A percentile compares a stretch with the other conserved stretches of the same genome.
Conservation (phyloP, 2,113 vertebrate species). For the Ammospiza nelsoni region DNA sequence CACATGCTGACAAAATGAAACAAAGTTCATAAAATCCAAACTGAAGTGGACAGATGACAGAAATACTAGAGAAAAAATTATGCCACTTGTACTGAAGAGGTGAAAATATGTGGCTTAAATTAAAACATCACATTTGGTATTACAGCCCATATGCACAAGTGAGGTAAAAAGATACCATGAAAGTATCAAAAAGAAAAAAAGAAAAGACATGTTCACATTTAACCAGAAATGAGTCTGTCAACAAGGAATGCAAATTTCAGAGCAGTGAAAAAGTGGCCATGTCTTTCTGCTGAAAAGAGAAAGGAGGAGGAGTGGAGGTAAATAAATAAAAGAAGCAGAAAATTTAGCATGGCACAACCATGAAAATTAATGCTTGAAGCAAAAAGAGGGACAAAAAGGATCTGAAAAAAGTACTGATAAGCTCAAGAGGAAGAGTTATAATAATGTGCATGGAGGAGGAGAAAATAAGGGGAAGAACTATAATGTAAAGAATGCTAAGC, state of each 20-base stretch:
- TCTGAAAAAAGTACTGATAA: conserved; percentile 24
- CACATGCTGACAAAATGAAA: background rate
- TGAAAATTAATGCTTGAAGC: conserved; percentile 34
- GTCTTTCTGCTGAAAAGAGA: conserved; percentile 1
- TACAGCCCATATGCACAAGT: fast-evolving
- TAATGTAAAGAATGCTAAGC: background rate
- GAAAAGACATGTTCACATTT: background rate
- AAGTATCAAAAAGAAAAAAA: background rate
- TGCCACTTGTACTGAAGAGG: background rate
- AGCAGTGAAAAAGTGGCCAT: background rate
- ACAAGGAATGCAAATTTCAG: background rate
- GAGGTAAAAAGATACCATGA: background rate
- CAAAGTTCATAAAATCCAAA: background rate
- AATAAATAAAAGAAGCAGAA: conserved; percentile 53
- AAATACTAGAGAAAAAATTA: background rate
- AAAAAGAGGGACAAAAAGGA: conserved; percentile 6
- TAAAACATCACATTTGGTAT: background rate
- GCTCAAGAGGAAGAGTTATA: background rate
- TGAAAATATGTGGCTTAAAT: background rate
- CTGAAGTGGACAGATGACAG: background rate
- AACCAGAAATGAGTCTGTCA: background rate
- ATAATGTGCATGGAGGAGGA: background rate
- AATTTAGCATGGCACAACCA: background rate
- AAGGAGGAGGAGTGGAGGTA: conserved; percentile 25
- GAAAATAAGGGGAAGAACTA: background rate